Conservation (phyloP, 2,888 invertebrate species). For the Sepioteuthis lessoniana region DNA sequence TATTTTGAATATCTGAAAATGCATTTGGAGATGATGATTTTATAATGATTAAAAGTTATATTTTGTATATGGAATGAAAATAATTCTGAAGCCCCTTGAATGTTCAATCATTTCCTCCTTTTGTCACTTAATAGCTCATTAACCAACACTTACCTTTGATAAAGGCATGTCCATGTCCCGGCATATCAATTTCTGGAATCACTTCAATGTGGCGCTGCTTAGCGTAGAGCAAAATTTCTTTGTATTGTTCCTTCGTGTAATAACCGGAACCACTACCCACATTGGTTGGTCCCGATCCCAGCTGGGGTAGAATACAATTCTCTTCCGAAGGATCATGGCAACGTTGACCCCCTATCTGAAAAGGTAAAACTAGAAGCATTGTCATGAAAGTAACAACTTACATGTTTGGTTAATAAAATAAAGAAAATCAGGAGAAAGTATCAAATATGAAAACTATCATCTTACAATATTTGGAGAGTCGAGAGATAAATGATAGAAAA, state of each 20-base stretch:
- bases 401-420: neutral
- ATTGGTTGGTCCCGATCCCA: constrained; percentile 61
- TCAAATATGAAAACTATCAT: no score
- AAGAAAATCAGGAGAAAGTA: no score
- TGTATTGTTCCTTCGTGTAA: constrained; percentile 61
- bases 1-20: no score
- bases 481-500: no score
- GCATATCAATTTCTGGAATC: constrained; percentile 71
- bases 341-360: constrained; percentile 55
- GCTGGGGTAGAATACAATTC: constrained; percentile 58
- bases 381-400: neutral
- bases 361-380: neutral
- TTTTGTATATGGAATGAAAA: no score
- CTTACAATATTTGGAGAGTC: no score
- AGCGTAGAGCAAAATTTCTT: constrained; percentile 62
- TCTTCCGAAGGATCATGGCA: constrained; percentile 60
- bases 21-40: no score
- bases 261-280: constrained; percentile 55
- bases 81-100: no score
- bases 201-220: constrained; percentile 62
- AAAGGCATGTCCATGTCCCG: constrained; percentile 62
- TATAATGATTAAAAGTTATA: no score
- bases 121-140: no score
- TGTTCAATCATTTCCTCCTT: no score
- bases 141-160: constrained; percentile 45